Conservation (phyloP, 2,888 invertebrate genomes). For the Lasioglossum oenotherae region DNA sequence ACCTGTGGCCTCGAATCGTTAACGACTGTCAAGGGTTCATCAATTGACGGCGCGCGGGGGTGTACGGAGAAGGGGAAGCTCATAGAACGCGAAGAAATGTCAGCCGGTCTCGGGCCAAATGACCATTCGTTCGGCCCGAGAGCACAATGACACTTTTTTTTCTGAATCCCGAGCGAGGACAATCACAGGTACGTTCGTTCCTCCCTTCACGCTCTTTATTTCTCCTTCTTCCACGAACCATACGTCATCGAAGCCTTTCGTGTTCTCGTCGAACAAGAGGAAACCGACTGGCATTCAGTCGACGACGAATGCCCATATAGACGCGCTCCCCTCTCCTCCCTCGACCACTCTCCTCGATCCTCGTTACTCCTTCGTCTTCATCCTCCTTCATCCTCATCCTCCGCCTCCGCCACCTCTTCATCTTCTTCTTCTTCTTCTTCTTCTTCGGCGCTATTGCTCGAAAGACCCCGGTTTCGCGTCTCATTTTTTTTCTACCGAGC, state of each 20-base stretch:
- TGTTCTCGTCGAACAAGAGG: slow-evolving; percentile 74
- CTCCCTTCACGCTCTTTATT: slow-evolving; percentile 69
- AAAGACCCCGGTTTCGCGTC: slow-evolving; percentile 76
- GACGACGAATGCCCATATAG: slow-evolving; percentile 71
- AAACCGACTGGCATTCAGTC: slow-evolving; percentile 72
- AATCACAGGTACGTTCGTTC: slow-evolving; percentile 68
- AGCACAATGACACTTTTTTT: slow-evolving; percentile 72
- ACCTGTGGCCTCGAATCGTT: slow-evolving; percentile 55
- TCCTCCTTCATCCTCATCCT: not conserved
- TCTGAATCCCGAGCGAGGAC: slow-evolving; percentile 62
- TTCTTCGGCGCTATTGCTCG: slow-evolving; percentile 70
- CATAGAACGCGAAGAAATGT: slow-evolving; percentile 55
- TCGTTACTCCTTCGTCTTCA: not conserved
- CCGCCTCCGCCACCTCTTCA: not conserved
- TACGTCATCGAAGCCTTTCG: slow-evolving; percentile 76
- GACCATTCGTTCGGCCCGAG: slow-evolving; percentile 61
- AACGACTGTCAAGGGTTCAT: slow-evolving; percentile 64
- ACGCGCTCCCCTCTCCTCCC: slow-evolving; percentile 50
- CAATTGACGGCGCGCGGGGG: slow-evolving; percentile 59
- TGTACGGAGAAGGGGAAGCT: not conserved
- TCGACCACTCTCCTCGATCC: not conserved
- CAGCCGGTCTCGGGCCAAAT: slow-evolving; percentile 65
- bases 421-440: slow-evolving; percentile 37
- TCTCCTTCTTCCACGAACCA: slow-evolving; percentile 72
- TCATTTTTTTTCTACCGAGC: slow-evolving; percentile 76